Base-by-base conservation (phyloP, 2,888 invertebrate genomes). In the Atrina japonica region DNA sequence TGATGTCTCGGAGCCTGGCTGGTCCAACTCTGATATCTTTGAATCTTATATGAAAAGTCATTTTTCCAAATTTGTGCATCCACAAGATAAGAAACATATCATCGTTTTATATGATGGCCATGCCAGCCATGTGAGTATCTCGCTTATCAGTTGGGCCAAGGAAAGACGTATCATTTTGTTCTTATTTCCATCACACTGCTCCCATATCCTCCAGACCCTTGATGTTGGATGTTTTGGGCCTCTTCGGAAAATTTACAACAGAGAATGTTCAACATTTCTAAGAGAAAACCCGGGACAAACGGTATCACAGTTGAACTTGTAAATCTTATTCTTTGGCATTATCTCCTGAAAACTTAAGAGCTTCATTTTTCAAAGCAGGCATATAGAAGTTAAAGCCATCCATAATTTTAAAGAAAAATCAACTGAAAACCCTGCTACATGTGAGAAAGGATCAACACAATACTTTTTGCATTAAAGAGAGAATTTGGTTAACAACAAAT, bases 151-250 rank as follows among this genome's bases (percentile, higher is more conserved):
- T 21, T 72, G 74, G 74, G 69, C 70, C 2, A 25, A 30, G 40
- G 0, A 50, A 18, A 47, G 72, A 2, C 47, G 67, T 25, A 73
- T 73, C 0, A 60, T 71, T 6, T 41, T 77, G 5, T 75, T 73
- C 70, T 66, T 75, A 2, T 53, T 75, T 2, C 77, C 77, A 7
- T 61, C 70, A 14, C 74, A 74, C 47, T 60, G 61, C 16, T 63
- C 52, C 18, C 71, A 71, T 65, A 18, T 69, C 16, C 45, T 69
- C 1, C 73, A 75, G 29, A 69, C 67, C 14, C 21, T 66, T 21
- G 72, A 69, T 60, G 70, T 72, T 29, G 61, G 75, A 3, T 71
- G 65, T 41, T 75, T 47, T 47, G 68, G 75, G 1, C 71, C 66
- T 14, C 66, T 72, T n/a, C 66, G 66, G n/a, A 16, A 11, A 1